Conservation (phyloP, 1,140 invertebrate species). For the Cotesia vestalis region DNA sequence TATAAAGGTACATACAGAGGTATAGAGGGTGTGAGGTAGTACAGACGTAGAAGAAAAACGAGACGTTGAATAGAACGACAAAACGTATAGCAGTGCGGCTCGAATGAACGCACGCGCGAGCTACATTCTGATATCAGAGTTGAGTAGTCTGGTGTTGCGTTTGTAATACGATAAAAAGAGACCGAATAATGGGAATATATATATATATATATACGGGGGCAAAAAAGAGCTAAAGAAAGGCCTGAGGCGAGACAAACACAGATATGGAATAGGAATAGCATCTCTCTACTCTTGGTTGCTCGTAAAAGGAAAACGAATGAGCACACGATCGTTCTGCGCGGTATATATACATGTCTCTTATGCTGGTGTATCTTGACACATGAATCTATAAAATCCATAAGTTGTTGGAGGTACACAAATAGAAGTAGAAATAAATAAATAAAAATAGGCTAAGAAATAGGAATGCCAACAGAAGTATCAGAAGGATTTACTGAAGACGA, state of each 20-base stretch:
- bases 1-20: no score
- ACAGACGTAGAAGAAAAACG: constrained; percentile 14
- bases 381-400: constrained; percentile 22
- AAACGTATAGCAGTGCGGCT: constrained; percentile 17
- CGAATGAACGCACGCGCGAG: constrained; percentile 33
- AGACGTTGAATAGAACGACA: constrained; percentile 26
- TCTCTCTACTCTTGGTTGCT: not conserved
- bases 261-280: constrained; percentile 27
- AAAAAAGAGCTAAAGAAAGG: not conserved
- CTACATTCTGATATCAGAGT: constrained; percentile 5
- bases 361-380: constrained; percentile 17
- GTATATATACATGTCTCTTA: constrained; percentile 1
- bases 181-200: no score
- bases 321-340: not conserved
- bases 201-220: no score
- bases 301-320: constrained; percentile 27
- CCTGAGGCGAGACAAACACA: constrained; percentile 4
- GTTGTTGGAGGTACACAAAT: no score
- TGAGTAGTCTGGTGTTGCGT: not conserved
- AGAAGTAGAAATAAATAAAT: no score
- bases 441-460: no score
- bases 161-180: no score
- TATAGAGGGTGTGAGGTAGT: not conserved
- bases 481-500: not conserved
- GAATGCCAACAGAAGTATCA: no score